Evolutionary conservation across 2,113 vertebrate genomes (phyloP).

Genomic region (Psophia crepitans): DNA sequence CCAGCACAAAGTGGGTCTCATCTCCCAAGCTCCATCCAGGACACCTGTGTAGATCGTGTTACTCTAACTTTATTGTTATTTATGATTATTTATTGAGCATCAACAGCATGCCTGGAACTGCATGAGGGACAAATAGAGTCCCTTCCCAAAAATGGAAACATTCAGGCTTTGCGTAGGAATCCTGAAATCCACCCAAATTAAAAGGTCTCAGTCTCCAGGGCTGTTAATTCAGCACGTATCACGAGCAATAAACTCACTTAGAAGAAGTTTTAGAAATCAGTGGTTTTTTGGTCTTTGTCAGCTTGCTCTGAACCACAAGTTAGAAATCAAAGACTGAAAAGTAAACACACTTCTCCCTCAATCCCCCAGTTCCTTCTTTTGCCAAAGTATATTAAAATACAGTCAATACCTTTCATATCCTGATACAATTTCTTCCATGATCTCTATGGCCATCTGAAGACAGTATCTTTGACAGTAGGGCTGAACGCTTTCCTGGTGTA

Average conservation of each 20-base stretch:
- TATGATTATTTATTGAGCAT: neutral
- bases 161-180: neutral
- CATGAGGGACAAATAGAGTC: neutral
- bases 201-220: neutral
- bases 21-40: neutral
- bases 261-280: neutral
- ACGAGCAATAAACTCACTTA: neutral
- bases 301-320: neutral
- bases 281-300: neutral
- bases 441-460: neutral
- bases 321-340: neutral
- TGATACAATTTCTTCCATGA: neutral
- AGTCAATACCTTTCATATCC: neutral
- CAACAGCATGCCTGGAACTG: neutral
- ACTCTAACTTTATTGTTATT: neutral
- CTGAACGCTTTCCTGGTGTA: neutral
- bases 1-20: neutral
- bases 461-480: neutral
- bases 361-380: neutral
- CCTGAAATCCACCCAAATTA: neutral
- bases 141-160: neutral
- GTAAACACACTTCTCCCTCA: neutral
- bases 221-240: neutral
- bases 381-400: neutral
- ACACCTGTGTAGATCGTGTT: fast-evolving